These are phyloP conservation scores for Eristalis pertinax DNA, from an alignment of 2,888 invertebrate genomes.

Conservation along the genomic window DNA sequence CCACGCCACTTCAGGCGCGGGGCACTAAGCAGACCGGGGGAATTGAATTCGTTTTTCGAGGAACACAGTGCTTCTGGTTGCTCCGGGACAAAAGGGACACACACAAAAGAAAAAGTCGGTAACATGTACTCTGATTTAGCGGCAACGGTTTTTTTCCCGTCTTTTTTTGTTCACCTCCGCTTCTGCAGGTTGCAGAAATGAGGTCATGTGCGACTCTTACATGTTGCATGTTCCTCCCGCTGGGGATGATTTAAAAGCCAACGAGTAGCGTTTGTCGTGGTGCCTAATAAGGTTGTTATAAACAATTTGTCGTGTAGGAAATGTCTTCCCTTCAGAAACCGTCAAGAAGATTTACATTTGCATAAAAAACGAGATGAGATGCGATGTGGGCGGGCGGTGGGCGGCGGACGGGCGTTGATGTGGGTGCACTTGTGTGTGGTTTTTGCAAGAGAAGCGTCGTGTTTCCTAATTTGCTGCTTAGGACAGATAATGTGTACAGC, in stretches of 20 bases:
- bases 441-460: not conserved
- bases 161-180: not conserved
- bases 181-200: not conserved
- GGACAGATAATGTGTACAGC: not conserved
- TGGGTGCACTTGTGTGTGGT: not conserved
- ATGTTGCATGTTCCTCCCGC: constrained; percentile 42
- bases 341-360: not conserved
- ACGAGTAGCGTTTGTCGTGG: constrained; percentile 35
- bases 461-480: not conserved
- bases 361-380: not conserved
- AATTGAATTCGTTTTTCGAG: constrained; percentile 47
- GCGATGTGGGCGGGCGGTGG: not conserved
- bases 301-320: constrained; percentile 41
- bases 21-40: not conserved
- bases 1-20: constrained; percentile 11
- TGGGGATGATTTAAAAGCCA: constrained; percentile 37
- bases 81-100: constrained; percentile 22
- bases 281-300: constrained; percentile 44
- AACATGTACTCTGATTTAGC: constrained; percentile 36
- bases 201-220: constrained; percentile 37
- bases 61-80: constrained; percentile 50
- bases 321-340: not conserved
- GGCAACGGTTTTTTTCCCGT: constrained; percentile 8
- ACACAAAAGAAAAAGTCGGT: constrained; percentile 7
- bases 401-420: not conserved